Evolutionary conservation across 2,888 invertebrate species (phyloP).

Genomic region (Oxytorus armatus): DNA sequence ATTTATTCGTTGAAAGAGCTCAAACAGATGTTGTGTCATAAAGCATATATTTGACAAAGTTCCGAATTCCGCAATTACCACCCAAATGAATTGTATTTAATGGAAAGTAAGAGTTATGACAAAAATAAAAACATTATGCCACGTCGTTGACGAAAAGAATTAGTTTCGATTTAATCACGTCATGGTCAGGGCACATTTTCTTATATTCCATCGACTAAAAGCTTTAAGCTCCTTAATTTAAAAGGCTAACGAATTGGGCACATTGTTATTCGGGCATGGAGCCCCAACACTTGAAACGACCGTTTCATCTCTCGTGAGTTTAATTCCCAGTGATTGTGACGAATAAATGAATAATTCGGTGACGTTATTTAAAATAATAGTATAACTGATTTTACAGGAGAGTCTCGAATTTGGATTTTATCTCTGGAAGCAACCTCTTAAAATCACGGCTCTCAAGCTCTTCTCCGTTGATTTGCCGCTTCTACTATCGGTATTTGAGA

Average conservation of each 20-base stretch:
- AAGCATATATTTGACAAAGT: not conserved
- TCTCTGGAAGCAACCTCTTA: conserved; percentile 17
- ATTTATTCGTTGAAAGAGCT: not conserved
- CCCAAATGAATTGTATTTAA: not conserved
- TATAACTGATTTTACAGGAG: conserved; percentile 23
- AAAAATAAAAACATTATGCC: not conserved
- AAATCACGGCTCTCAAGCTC: conserved; percentile 14
- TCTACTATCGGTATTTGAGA: conserved; percentile 28
- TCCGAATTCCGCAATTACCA: not conserved
- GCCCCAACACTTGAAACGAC: conserved; percentile 25
- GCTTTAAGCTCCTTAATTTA: conserved; percentile 37
- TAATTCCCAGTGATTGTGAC: not conserved
- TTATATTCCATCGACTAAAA: conserved; percentile 6
- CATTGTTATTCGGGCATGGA: conserved; percentile 47
- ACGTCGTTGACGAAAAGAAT: not conserved
- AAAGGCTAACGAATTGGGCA: conserved; percentile 55
- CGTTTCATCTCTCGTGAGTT: conserved; percentile 36
- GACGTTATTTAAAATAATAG: not conserved
- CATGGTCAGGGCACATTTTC: conserved; percentile 30
- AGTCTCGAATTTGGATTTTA: conserved; percentile 48
- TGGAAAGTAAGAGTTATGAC: not conserved
- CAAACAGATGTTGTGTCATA: not conserved
- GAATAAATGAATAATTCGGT: conserved; percentile 23
- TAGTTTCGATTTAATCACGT: conserved; percentile 24
- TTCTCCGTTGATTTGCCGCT: conserved; percentile 44